Percentiles rank a stretch among this genome's conserved stretches.
These are phyloP conservation scores for Morpho achilles DNA, from an alignment of 2,888 invertebrate species.

Conservation along the genomic window DNA sequence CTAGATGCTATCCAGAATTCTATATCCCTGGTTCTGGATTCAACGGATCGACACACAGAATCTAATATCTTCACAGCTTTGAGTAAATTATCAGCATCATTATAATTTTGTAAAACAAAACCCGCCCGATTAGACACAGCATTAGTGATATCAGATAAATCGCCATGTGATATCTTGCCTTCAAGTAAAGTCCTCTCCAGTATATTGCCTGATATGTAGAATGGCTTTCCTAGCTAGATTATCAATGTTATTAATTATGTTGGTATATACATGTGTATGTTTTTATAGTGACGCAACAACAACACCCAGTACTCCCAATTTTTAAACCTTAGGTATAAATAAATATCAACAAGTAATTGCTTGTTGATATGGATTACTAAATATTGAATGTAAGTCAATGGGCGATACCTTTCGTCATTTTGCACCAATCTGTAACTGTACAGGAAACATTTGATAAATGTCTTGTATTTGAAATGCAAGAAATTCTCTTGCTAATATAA, in stretches of 20 bases:
- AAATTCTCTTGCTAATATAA: conserved; percentile 40
- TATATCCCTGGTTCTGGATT: conserved; percentile 25
- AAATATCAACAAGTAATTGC: too few relatives aligned
- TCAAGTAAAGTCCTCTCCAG: conserved; percentile 30
- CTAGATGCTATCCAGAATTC: conserved; percentile 33
- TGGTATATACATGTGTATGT: too few relatives aligned
- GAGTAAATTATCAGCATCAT: conserved; percentile 26
- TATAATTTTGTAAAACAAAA: conserved; percentile 31
- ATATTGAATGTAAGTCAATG: too few relatives aligned
- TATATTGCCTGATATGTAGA: conserved; percentile 39
- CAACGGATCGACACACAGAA: conserved; percentile 29
- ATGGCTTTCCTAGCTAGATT: conserved; percentile 36
- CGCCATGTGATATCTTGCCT: conserved; percentile 28
- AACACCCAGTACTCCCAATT: too few relatives aligned
- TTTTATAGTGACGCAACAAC: too few relatives aligned
- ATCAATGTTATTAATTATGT: too few relatives aligned
- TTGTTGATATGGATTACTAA: too few relatives aligned
- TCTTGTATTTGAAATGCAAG: conserved; percentile 33
- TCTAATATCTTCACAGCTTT: conserved; percentile 31
- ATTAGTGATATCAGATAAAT: conserved; percentile 38
- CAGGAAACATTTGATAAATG: conserved; percentile 30
- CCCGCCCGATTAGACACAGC: conserved; percentile 37
- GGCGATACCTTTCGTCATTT: conserved; percentile 38
- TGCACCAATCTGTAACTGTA: conserved; percentile 37
- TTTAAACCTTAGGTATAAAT: too few relatives aligned